A percentile compares a stretch with the other conserved stretches of the same genome.
Evolutionary conservation across 2,888 invertebrate species (phyloP).

Genomic region (Tipula unca): DNA sequence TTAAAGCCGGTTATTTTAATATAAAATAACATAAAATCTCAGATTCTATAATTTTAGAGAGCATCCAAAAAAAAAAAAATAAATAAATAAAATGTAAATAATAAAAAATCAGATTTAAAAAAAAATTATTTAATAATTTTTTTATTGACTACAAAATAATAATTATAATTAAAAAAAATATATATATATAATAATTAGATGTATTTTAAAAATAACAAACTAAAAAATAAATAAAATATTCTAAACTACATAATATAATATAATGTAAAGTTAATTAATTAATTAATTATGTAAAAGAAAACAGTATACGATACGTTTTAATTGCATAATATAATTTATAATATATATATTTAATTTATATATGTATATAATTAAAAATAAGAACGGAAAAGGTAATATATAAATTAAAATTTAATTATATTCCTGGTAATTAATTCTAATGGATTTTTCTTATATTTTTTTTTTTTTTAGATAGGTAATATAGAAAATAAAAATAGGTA

Average conservation of each 20-base stretch:
- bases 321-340: not conserved
- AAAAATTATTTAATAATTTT: not conserved
- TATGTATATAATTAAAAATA: not conserved
- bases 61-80: not conserved
- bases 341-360: not conserved
- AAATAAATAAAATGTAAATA: not conserved
- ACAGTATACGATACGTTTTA: constrained; percentile 4
- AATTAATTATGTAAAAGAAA: not conserved
- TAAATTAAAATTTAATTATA: not conserved
- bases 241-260: not conserved
- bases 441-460: not conserved
- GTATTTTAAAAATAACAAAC: not conserved
- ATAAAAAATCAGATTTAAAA: not conserved
- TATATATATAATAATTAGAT: not conserved
- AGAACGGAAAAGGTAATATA: not conserved
- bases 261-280: not conserved
- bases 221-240: not conserved
- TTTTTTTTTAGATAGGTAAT: not conserved
- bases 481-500: not conserved
- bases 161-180: not conserved
- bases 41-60: not conserved
- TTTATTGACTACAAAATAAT: constrained; percentile 14
- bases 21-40: not conserved
- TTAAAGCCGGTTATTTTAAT: not conserved
- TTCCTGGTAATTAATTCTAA: not conserved